phyloP scores from a whole-genome alignment of 2,797 vertebrate genomes.

The Otolemur crassicaudatus region DNA sequence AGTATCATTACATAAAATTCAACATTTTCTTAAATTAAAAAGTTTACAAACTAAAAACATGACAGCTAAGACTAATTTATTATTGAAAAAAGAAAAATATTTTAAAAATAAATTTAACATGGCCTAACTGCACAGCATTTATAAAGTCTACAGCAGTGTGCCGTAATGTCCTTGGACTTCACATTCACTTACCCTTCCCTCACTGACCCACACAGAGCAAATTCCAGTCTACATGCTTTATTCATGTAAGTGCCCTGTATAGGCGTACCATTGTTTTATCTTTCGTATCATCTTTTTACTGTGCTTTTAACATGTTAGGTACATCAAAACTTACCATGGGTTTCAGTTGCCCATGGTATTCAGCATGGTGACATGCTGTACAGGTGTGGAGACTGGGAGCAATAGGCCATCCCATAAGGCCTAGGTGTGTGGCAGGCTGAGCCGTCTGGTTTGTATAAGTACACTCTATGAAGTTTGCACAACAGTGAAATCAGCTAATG shows the following conservation, averaged over 20 bases:
- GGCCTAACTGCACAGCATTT: background rate
- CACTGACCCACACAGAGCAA: background rate
- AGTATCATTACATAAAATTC: background rate
- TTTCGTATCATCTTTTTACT: background rate
- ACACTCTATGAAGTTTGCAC: background rate
- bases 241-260: background rate
- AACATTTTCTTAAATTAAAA: background rate
- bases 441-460: background rate
- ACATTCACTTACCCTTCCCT: background rate
- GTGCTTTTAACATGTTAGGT: background rate
- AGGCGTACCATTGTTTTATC: background rate
- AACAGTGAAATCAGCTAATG: background rate
- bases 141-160: background rate
- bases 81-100: background rate
- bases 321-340: background rate
- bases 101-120: background rate
- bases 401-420: background rate
- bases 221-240: background rate
- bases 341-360: background rate
- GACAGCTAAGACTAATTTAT: background rate
- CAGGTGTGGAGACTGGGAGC: background rate
- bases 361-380: background rate
- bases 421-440: background rate
- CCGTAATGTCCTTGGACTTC: background rate
- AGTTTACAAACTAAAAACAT: background rate